Base-by-base conservation (phyloP, 2,888 invertebrate species). In the Hydrotaea cyrtoneurina region DNA sequence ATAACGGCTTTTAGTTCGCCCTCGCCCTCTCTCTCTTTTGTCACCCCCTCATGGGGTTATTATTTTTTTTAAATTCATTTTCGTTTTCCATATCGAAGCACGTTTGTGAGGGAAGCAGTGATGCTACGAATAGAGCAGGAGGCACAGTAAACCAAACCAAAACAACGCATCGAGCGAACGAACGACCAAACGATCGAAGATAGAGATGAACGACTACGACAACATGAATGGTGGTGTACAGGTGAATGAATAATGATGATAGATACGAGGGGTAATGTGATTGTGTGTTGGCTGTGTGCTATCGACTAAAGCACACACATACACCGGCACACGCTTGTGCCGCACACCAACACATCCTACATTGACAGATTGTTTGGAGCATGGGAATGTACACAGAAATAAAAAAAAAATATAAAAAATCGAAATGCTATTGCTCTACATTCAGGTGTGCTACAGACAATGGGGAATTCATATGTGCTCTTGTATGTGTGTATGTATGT, bases 221-320 rank as follows among this genome's bases (percentile, higher is more conserved):
- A 57, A 21, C 55, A 36, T 17, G 17, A 64, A 10, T 5, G n/a
- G 17, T 36, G 64, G 64, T 64, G 46, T 72, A 43, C 77, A 77
- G 77, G 74, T 79, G 82, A 77, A 80, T 77, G 69, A 85, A 79
- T 78, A 79, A 79, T 71, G 74, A 77, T 80, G 82, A 69, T 74
- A 77, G 74, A 79, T 46, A 69, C 15, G 46, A 69, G 69, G 36
- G 69, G 26, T 77, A 74, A 78, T 76, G 76, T 76, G 66, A 66
- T 53, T 79, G 46, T 73, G 11, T 78, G 53, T 50, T 72, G 39
- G 66, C 19, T 64, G 62, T 26, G 17, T 66, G 66, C 11, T 72
- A 39, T 10, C 21, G 55, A 13, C n/a, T n/a, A n/a, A n/a, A n/a
- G 17, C 21, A 57, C 15, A 11, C 64, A 39, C 23, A 64, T 36